phyloP scores from a whole-genome alignment of 2,113 vertebrate species.

The Casuarius casuarius region DNA sequence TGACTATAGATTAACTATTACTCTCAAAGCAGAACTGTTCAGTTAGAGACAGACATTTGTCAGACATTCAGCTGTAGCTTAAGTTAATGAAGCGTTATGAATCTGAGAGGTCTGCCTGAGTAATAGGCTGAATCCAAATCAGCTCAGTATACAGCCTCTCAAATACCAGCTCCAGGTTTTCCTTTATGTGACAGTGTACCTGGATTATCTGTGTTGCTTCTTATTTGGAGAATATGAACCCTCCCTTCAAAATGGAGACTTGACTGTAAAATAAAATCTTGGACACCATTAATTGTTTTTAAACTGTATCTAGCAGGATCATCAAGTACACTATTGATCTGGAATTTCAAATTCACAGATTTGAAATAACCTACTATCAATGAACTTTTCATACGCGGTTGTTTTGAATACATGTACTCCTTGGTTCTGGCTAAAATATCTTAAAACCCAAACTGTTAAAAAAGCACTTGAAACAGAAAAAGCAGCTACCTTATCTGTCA shows the following conservation, averaged over 20 bases:
- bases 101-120: background rate
- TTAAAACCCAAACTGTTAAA: background rate
- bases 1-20: background rate
- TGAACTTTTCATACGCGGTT: background rate
- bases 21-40: background rate
- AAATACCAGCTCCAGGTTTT: background rate
- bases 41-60: background rate
- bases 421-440: background rate
- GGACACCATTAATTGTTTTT: background rate
- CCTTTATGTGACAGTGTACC: background rate
- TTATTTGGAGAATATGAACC: background rate
- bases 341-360: background rate
- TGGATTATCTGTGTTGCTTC: background rate
- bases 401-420: background rate
- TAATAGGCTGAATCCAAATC: background rate
- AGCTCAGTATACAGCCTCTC: background rate
- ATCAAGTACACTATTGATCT: background rate
- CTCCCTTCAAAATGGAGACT: background rate
- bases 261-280: background rate
- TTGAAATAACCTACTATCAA: background rate
- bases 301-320: background rate
- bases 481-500: background rate
- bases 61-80: background rate
- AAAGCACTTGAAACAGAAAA: background rate
- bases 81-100: background rate